Conservation (phyloP, 2,113 vertebrate species). For the Tamias sibiricus region DNA sequence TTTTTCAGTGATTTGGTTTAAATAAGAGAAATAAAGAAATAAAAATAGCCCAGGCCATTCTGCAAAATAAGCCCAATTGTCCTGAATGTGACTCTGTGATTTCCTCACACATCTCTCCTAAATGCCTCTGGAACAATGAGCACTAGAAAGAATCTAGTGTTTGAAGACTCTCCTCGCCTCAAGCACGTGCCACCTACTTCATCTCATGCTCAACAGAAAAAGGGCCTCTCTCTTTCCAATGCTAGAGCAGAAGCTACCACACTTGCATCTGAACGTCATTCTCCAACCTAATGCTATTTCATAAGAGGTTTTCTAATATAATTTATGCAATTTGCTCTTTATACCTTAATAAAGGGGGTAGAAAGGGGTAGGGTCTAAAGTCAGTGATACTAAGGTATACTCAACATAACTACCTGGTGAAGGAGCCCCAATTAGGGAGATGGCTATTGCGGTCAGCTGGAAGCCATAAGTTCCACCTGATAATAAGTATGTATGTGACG, state of each 20-base stretch:
- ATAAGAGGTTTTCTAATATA: background rate
- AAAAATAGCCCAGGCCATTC: background rate
- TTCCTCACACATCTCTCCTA: no score
- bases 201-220: background rate
- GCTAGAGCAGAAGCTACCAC: background rate
- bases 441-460: no score
- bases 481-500: no score
- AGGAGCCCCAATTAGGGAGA: no score
- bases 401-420: background rate
- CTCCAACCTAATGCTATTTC: background rate
- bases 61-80: background rate
- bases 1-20: background rate
- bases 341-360: background rate
- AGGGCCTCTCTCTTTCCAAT: background rate
- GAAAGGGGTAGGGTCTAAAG: background rate
- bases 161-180: background rate
- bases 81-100: background rate
- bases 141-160: background rate
- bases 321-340: background rate
- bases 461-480: no score
- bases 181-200: background rate
- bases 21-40: background rate
- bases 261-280: background rate
- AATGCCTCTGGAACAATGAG: background rate
- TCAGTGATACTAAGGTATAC: background rate